phyloP scores from a whole-genome alignment of 2,797 vertebrate genomes.

The Cynopterus sphinx region DNA sequence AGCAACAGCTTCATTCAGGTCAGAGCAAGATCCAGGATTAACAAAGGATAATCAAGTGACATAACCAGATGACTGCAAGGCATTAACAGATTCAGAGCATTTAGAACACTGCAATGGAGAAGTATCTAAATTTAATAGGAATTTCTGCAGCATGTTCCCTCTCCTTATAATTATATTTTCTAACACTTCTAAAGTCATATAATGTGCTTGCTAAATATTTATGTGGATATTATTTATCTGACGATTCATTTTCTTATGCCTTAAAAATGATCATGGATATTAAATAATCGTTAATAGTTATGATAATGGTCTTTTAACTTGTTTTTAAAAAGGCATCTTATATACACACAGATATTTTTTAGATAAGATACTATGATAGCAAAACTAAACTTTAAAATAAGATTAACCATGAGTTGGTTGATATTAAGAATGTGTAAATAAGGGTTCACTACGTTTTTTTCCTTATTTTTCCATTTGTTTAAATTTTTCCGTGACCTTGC shows the following conservation, averaged over 20 bases:
- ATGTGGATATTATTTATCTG: not conserved
- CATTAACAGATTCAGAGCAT: slow-evolving; percentile 16
- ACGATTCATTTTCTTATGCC: not conserved
- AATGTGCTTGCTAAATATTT: not conserved
- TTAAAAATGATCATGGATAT: slow-evolving; percentile 17
- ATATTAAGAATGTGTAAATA: not conserved
- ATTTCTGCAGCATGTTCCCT: not conserved
- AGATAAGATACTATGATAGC: not conserved
- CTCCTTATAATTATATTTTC: not conserved
- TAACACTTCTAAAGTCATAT: not conserved
- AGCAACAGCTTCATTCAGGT: not conserved
- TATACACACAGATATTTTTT: not conserved
- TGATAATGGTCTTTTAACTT: slow-evolving; percentile 2
- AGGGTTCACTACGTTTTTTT: not conserved
- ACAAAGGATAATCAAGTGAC: slow-evolving; percentile 28
- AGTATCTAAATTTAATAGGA: not conserved
- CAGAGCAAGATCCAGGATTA: slow-evolving; percentile 65
- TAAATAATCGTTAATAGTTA: not conserved
- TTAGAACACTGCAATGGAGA: not conserved
- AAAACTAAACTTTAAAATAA: slow-evolving; percentile 10
- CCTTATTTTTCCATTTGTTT: not conserved
- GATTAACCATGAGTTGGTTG: not conserved
- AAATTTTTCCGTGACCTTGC: not conserved
- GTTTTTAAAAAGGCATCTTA: not conserved
- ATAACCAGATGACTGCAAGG: not conserved